phyloP scores from a whole-genome alignment of 2,888 invertebrate species.

The Mesopsocus fuscifrons region DNA sequence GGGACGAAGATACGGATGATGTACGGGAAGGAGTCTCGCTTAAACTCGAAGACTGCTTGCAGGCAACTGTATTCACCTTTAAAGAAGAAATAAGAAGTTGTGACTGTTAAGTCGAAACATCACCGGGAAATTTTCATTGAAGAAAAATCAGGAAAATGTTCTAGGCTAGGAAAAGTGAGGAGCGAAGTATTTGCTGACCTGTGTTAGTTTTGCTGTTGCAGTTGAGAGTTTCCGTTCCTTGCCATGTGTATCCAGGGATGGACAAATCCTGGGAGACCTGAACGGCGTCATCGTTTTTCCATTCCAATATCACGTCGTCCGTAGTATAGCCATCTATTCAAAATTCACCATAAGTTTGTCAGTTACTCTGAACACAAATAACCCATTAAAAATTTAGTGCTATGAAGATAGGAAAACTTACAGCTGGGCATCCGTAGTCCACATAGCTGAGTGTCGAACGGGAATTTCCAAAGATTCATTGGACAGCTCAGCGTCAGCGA shows the following conservation, averaged over 20 bases:
- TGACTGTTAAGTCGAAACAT: no score
- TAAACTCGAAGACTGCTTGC: neutral
- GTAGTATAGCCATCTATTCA: conserved; percentile 3
- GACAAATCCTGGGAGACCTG: neutral
- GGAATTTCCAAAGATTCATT: conserved; percentile 1
- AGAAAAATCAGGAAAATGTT: no score
- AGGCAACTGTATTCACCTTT: neutral
- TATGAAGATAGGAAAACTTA: no score
- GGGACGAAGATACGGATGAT: neutral
- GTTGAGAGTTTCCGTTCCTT: neutral
- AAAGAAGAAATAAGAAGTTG: no score
- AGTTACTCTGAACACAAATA: neutral
- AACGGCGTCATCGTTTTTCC: conserved; percentile 4
- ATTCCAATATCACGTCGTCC: neutral
- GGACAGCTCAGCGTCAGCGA: neutral
- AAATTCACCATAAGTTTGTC: neutral
- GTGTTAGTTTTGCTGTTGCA: conserved; percentile 7
- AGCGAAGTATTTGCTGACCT: no score
- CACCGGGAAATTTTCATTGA: no score
- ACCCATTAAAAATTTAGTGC: neutral
- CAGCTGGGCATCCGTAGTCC: neutral
- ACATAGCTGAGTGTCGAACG: conserved; percentile 1
- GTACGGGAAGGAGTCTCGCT: neutral
- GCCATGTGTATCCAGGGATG: neutral
- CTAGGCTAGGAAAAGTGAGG: no score